Evolutionary conservation across 2,797 vertebrate genomes (phyloP), one percentile per base, ranked within the genome.

Genomic region (Tenualosa thibaudeaui): DNA sequence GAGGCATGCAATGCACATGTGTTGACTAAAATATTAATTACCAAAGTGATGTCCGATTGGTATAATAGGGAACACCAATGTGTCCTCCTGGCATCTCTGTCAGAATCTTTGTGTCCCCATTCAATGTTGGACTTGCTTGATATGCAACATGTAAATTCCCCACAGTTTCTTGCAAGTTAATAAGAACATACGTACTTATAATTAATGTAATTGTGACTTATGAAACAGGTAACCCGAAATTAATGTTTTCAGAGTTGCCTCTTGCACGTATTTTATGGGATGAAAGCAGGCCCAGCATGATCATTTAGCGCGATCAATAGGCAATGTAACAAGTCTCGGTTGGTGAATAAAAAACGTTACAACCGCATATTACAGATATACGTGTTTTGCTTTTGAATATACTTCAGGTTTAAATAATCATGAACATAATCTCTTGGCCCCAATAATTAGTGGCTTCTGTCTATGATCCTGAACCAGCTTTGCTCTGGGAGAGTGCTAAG

Each of bases 11-110:
- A 62, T 58, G 50, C 53, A 83, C 68, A 62, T 78, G 26, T n/a
- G 43, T 71, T 56, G 53, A 13, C 40, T 84, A 12, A 86, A 85
- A 86, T 83, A 68, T 50, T 71, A n/a, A 7, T 56, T 15, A 71
- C 56, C 37, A 81, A 19, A 68, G 22, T 17, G 54, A 75, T 75
- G 78, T 40, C 56, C 84, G 62, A 65, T 50, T 43, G 17, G 22
- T 24, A 24, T 24, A 62, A 24, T 62, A 62, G 58, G 58, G 58
- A 24, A 62, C 22, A n/a, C 58, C 58, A 62, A 62, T 24, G n/a
- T 62, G 7, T n/a, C n/a, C 58, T n/a, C 58, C 54, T 19, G 54
- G 54, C 54, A 17, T 56, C 17, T 22, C 17, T 56, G 54, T 22
- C 19, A 2, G 54, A 56, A 17, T 56, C 54, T 56, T 54, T 51